Evolutionary conservation across 2,888 invertebrate genomes (phyloP), one percentile per base, ranked within the genome.

Genomic region (Leptogaster cylindrica): DNA sequence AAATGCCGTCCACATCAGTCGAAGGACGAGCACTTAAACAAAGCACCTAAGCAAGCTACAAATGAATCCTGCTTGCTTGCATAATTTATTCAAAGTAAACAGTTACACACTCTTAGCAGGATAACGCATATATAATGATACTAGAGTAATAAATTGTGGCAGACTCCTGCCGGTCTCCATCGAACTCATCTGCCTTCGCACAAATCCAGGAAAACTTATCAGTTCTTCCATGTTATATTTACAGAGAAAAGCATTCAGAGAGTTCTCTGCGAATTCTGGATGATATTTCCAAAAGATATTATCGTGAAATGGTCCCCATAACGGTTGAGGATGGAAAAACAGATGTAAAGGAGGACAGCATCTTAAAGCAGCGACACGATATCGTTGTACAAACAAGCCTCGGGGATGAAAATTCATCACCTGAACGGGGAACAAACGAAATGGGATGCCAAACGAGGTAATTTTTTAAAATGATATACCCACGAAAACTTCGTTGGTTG

Each of bases 371-470:
- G 39, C 77, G 77, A 58, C 74, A 79, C 44, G 79, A 80, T 70
- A 79, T 79, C 75, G 76, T 77, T 71, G 73, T 76, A 25, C 78
- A 81, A 73, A 79, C 79, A 7, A 79, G 77, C 67, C 72, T 79
- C 4, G 76, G 72, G 28, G 75, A 74, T 36, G 52, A 65, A n/a
- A 67, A 28, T 48, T 63, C 18, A 68, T 65, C 28, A 39, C 71
- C 72, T 25, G 70, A 68, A 36, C 55, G 25, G 14, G 28, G 44
- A 18, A 89, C 88, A 85, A 86, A 88, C 73, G 89, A 90, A 77
- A 89, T 86, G 77, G 89, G 88, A 63, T 93, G 93, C 77, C 93
- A 93, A 78, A 93, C 93, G 0, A 85, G 93, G 72, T 93, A 91
- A 77, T 16, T 75, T 80, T 91, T 28, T 90, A 91, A 14, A 61